phyloP scores from a whole-genome alignment of 2,113 vertebrate genomes.

The Martes martes region DNA sequence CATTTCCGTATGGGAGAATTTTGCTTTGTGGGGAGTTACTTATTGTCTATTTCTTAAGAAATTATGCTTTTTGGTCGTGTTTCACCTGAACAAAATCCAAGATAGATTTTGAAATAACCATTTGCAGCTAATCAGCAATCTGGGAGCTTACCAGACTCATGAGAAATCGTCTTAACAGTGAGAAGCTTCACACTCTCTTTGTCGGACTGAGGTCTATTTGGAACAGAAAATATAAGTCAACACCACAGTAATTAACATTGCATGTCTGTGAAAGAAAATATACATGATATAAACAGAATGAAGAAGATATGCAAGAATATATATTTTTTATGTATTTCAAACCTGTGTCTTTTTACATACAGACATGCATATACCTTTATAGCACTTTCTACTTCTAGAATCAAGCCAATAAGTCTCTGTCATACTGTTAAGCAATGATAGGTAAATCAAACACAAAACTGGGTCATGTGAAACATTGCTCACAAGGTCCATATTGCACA shows the following conservation, averaged over 20 bases:
- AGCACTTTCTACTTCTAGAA: not conserved
- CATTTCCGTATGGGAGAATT: not conserved
- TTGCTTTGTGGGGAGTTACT: not conserved
- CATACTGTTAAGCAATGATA: not conserved
- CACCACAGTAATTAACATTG: not conserved
- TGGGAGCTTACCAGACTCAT: constrained; percentile 82
- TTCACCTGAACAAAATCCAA: constrained; percentile 27
- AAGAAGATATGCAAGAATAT: not conserved
- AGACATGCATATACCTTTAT: not conserved
- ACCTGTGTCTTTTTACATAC: not conserved
- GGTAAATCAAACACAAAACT: not conserved
- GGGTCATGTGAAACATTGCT: not conserved
- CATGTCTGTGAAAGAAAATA: not conserved
- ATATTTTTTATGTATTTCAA: not conserved
- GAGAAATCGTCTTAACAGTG: constrained; percentile 85
- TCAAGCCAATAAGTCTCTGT: not conserved
- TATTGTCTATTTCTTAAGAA: not conserved
- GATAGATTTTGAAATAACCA: constrained; percentile 27
- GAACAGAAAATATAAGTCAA: constrained; percentile 43
- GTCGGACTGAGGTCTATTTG: constrained; percentile 80
- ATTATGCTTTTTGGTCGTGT: not conserved
- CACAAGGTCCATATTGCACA: not conserved
- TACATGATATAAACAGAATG: not conserved
- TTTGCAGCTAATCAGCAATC: not conserved
- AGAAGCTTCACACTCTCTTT: constrained; percentile 88